Evolutionary conservation across 2,113 vertebrate genomes (phyloP).

Genomic region (Gasterosteus aculeatus): DNA sequence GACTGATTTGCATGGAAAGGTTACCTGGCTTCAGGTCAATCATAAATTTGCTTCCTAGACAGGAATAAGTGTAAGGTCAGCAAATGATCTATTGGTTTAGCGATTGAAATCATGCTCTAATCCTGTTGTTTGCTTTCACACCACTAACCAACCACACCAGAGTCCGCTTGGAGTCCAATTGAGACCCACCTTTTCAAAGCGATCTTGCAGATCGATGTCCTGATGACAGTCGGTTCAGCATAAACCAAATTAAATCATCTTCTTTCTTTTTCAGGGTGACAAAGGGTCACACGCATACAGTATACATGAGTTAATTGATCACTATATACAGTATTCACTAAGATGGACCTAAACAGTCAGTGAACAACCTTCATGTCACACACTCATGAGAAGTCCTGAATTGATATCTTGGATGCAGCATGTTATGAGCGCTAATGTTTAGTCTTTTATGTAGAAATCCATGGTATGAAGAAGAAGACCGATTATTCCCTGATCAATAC

Average conservation of each 20-base stretch:
- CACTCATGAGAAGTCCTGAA: background rate
- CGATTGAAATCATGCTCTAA: background rate
- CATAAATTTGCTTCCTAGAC: background rate
- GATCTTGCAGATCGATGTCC: too few species aligned
- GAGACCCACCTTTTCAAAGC: too few species aligned
- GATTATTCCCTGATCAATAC: constrained; percentile 15
- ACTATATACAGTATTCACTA: background rate
- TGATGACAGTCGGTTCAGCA: too few species aligned
- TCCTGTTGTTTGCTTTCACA: too few species aligned
- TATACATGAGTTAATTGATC: background rate
- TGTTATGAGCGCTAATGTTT: background rate
- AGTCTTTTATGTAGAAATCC: background rate
- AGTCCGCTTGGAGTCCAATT: too few species aligned
- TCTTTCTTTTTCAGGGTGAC: background rate
- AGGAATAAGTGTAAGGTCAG: background rate
- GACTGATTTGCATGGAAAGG: background rate
- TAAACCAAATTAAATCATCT: background rate
- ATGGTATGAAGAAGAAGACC: background rate
- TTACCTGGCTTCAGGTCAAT: background rate
- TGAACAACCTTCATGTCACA: background rate
- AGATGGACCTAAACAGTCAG: background rate
- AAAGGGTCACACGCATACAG: background rate
- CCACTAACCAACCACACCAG: too few species aligned
- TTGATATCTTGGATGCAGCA: background rate
- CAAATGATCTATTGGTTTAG: background rate